phyloP scores from a whole-genome alignment of 2,888 invertebrate genomes.

The Lasioglossum pauxillum region DNA sequence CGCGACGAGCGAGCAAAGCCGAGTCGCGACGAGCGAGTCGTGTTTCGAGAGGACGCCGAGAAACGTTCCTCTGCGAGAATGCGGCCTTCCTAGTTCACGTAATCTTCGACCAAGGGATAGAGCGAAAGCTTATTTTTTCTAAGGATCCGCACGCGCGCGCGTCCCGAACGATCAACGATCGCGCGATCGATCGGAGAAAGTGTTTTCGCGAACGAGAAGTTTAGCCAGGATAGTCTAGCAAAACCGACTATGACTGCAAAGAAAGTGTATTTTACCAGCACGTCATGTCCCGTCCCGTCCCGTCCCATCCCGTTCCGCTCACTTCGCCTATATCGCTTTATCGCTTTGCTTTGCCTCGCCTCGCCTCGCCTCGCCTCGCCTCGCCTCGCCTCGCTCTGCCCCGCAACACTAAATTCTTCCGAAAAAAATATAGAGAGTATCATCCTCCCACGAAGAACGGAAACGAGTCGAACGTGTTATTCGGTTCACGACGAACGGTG shows the following conservation, averaged over 20 bases:
- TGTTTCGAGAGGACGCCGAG: neutral
- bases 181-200: neutral
- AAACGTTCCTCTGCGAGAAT: neutral
- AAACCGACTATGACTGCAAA: neutral
- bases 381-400: neutral
- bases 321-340: neutral
- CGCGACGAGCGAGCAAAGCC: constrained; percentile 19
- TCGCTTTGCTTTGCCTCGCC: neutral
- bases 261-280: constrained; percentile 4
- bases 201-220: neutral
- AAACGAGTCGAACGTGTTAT: neutral
- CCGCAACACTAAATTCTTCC: constrained; percentile 3
- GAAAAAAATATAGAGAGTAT: too few species aligned
- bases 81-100: constrained; percentile 12
- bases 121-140: constrained; percentile 43
- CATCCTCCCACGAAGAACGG: neutral
- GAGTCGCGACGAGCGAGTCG: neutral
- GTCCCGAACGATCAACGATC: neutral
- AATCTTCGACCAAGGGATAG: constrained; percentile 21
- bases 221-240: neutral
- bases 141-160: neutral
- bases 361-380: neutral
- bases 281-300: neutral
- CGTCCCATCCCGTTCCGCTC: neutral
- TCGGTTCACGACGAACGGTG: neutral